Evolutionary conservation across 2,113 vertebrate species (phyloP).

Genomic region (Heptranchias perlo): DNA sequence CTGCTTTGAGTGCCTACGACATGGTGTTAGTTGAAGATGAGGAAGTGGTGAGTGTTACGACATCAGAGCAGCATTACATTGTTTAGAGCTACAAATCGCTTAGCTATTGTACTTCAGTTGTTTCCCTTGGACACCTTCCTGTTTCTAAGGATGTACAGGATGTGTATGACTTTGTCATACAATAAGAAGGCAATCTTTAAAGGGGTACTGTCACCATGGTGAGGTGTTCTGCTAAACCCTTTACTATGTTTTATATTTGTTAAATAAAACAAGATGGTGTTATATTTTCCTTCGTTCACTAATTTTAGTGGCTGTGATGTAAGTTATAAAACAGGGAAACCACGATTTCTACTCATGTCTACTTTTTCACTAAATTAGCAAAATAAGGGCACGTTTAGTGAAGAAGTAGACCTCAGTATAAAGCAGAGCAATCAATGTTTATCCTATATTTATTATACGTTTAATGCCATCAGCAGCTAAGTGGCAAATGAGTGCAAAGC

Average conservation of each 20-base stretch:
- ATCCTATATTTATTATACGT: background rate
- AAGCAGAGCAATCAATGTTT: background rate
- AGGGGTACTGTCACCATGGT: background rate
- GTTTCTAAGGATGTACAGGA: background rate
- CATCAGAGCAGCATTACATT: conserved; percentile 32
- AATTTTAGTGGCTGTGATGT: background rate
- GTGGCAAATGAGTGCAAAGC: background rate
- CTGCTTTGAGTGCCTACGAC: conserved; percentile 64
- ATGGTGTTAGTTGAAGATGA: conserved; percentile 66
- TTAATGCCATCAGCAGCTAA: background rate
- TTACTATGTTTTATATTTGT: background rate
- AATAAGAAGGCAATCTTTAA: background rate
- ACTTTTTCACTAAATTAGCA: background rate
- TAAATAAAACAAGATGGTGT: background rate
- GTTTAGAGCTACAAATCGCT: background rate
- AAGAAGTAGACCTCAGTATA: background rate
- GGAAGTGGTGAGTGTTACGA: conserved; percentile 56
- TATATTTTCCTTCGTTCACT: background rate
- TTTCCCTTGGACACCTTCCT: background rate
- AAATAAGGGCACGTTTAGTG: background rate
- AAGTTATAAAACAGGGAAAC: background rate
- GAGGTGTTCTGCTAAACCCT: background rate
- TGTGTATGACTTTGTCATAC: background rate
- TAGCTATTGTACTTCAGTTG: background rate
- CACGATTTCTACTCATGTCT: background rate